Conservation (phyloP, 2,797 vertebrate species). For the Schizopygopsis malacanthus region DNA sequence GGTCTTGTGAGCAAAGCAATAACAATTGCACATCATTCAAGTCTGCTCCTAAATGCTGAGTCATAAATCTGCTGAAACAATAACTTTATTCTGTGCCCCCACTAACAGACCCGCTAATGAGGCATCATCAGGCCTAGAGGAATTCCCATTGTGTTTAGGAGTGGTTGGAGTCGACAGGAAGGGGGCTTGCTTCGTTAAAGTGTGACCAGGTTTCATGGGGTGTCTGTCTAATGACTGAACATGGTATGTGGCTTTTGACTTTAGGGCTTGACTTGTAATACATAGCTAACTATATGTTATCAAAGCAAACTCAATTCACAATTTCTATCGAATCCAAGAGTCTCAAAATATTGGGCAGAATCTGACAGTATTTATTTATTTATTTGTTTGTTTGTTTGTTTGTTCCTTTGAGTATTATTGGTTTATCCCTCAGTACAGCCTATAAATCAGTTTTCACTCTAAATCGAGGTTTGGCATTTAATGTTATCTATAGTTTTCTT, state of each 20-base stretch:
- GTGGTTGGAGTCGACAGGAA: constrained; percentile 32
- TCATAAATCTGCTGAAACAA: constrained; percentile 32
- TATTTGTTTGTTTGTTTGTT: background rate
- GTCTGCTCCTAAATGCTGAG: constrained; percentile 17
- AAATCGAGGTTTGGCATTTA: too few relatives aligned
- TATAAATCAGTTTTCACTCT: background rate
- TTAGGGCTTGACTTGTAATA: background rate
- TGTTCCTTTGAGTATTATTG: background rate
- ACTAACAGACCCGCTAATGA: constrained; percentile 21
- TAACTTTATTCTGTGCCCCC: constrained; percentile 32
- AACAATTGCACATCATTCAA: constrained; percentile 10
- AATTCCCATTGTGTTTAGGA: constrained; percentile 36
- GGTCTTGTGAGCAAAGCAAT: constrained; percentile 14
- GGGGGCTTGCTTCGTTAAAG: constrained; percentile 45
- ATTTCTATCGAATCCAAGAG: background rate
- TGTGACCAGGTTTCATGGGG: constrained; percentile 48
- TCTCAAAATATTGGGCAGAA: background rate
- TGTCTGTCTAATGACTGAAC: constrained; percentile 30
- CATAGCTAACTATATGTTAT: background rate
- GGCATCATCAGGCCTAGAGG: constrained; percentile 26
- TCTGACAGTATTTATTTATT: background rate
- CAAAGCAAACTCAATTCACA: background rate
- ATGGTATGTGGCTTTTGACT: constrained; percentile 28
- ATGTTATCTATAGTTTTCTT: background rate
- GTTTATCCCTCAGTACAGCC: background rate